Conservation (phyloP, 2,113 vertebrate genomes). For the Capreolus pygargus region DNA sequence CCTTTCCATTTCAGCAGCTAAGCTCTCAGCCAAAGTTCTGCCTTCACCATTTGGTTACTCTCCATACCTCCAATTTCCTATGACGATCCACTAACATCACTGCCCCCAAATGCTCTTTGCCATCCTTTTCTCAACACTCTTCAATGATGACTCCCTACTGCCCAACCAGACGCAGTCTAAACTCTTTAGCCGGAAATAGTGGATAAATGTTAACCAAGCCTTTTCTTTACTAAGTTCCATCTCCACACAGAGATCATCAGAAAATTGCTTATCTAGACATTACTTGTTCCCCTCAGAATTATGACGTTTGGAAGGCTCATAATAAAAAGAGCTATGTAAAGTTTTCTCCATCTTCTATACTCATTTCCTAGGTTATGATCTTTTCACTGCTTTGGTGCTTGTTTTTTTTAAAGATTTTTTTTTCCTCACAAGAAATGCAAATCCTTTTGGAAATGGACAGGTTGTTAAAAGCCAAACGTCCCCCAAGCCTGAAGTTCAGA, state of each 20-base stretch:
- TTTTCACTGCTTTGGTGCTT: not conserved
- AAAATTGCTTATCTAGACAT: not conserved
- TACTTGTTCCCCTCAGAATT: not conserved
- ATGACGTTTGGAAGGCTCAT: not conserved
- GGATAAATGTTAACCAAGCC: not conserved
- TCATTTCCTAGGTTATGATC: not conserved
- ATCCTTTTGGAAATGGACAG: constrained; percentile 8
- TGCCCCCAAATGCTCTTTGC: not conserved
- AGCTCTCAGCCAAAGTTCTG: not conserved
- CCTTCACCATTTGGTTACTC: not conserved
- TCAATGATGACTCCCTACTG: not conserved
- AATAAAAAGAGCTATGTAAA: not conserved
- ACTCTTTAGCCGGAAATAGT: not conserved
- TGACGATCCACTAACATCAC: not conserved
- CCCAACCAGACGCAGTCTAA: not conserved
- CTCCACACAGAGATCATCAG: not conserved
- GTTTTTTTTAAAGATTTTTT: not conserved
- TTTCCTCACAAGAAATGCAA: not conserved
- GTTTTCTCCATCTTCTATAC: not conserved
- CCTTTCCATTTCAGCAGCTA: not conserved
- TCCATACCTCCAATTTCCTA: not conserved
- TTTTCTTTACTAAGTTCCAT: not conserved
- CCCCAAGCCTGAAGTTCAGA: not conserved
- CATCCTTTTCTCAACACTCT: not conserved
- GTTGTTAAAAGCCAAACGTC: not conserved